Evolutionary conservation across 2,113 vertebrate species (phyloP), one percentile per base, ranked within the genome.

Genomic region (Pituophis catenifer): DNA sequence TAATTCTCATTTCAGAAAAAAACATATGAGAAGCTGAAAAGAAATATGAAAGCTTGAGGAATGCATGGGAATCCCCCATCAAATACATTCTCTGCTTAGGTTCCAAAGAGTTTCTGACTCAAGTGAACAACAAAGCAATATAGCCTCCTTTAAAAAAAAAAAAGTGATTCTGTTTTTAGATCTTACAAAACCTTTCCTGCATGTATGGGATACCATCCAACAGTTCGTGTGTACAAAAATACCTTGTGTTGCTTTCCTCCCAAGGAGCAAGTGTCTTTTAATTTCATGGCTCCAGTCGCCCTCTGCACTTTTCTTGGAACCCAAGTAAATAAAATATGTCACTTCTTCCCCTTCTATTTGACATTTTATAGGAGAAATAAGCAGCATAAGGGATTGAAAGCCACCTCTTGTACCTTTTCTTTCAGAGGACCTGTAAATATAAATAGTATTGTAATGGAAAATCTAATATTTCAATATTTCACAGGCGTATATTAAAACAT

Each of bases 111-210:
- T n/a, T 93, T 33, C 3, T 53, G 26, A 1, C 50, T 13, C 89
- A 15, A 0, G 0, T 1, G 0, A 90, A 91, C 12, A 88, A 88
- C 0, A 55, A 88, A 5, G 8, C 91, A 92, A 0, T 89, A 87
- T 29, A 0, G 33, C 93, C 88, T 90, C 1, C 0, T 1, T 29
- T 8, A 0, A 94, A 59, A 0, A 87, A 0, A 87, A 93, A 86
- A 93, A 44, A 2, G 17, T 17, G 89, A 7, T 9, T 94, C 97
- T 91, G 94, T 52, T 97, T 96, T 96, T 96, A 96, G 96, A 93
- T 29, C 94, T 96, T 91, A 59, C 96, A 94, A 91, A 94, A 91
- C 81, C 57, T 85, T 59, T 92, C 23, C 38, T 2, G 93, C 91
- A 0, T 94, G 8, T 70, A 91, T 94, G 2, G 50, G 10, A 94